Evolutionary conservation across 2,113 vertebrate species (phyloP).

Genomic region (Leucopsar rothschildi): DNA sequence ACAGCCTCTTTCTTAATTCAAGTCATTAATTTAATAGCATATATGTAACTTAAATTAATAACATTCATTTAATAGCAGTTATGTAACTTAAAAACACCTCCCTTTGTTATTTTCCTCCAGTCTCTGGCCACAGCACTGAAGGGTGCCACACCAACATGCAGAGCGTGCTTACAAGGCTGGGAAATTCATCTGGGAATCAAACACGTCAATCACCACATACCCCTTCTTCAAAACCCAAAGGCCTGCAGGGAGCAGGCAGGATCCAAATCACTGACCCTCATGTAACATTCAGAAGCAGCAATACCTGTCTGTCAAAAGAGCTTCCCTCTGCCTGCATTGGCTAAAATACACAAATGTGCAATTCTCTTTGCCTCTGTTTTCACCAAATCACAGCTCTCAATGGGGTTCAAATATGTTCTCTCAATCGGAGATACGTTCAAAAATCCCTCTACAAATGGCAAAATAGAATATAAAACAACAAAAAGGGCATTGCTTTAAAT

Average conservation of each 20-base stretch:
- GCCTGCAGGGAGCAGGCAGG: neutral
- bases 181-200: neutral
- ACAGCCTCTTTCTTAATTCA: neutral
- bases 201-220: neutral
- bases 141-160: neutral
- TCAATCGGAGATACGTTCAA: neutral
- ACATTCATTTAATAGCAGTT: conserved; percentile 8
- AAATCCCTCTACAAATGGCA: conserved; percentile 29
- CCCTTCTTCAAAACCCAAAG: neutral
- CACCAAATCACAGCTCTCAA: neutral
- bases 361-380: neutral
- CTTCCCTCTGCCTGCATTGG: neutral
- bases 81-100: neutral
- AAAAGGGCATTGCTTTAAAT: conserved; percentile 21
- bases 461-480: conserved; percentile 34
- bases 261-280: neutral
- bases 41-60: neutral
- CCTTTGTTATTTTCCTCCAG: neutral
- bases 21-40: conserved; percentile 5
- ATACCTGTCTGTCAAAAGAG: neutral
- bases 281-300: neutral
- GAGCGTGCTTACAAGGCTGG: neutral
- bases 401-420: neutral
- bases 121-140: neutral
- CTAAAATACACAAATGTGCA: neutral